Conservation (phyloP, 1,140 invertebrate species). For the Triops cancriformis region DNA sequence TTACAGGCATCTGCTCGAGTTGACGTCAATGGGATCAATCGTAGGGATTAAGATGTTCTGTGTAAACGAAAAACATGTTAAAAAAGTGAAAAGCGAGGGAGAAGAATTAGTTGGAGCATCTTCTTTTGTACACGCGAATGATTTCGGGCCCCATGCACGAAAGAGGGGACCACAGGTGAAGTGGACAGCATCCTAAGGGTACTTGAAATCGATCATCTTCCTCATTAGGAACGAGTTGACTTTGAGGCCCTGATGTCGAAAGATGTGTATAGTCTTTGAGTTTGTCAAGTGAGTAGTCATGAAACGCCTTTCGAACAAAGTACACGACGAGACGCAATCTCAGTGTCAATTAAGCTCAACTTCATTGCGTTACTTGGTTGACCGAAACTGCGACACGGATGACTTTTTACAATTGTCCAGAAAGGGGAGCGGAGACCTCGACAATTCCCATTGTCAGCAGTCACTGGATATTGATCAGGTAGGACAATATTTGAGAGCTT, state of each 20-base stretch:
- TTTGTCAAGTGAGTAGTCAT: background rate
- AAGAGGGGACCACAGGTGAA: background rate
- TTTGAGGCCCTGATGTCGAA: background rate
- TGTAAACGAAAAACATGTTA: background rate
- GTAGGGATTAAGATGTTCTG: background rate
- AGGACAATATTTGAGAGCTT: background rate
- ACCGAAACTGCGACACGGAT: background rate
- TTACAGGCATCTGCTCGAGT: background rate
- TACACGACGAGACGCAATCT: slow-evolving; percentile 9
- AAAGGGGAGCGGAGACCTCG: background rate
- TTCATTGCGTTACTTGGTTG: slow-evolving; percentile 4
- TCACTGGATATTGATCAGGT: slow-evolving; percentile 13
- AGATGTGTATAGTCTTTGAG: background rate
- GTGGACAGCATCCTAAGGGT: background rate
- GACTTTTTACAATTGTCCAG: background rate
- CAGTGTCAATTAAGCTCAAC: slow-evolving; percentile 6
- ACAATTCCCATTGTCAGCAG: background rate
- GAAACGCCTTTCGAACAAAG: slow-evolving; percentile 9
- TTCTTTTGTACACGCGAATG: background rate
- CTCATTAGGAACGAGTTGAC: background rate
- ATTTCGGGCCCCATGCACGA: background rate
- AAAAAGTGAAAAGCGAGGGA: background rate
- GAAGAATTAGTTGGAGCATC: background rate
- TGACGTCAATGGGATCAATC: background rate
- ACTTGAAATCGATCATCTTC: background rate